Conservation (phyloP, 2,113 vertebrate species). For the Sander lucioperca region DNA sequence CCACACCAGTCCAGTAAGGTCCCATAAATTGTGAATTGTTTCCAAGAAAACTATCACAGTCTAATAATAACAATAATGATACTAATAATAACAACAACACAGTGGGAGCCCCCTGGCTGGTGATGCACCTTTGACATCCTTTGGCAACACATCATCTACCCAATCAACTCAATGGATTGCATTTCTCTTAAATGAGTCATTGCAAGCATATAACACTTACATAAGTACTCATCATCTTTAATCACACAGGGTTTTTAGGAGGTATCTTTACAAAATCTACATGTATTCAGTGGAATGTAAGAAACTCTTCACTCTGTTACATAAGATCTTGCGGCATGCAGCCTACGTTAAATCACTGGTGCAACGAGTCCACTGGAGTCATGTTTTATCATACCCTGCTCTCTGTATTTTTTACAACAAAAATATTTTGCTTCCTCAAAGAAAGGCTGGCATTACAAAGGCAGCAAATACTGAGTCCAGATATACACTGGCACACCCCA, state of each 20-base stretch:
- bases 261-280: conserved; percentile 60
- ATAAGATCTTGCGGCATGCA: conserved; percentile 47
- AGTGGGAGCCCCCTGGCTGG: conserved; percentile 8
- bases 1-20: neutral
- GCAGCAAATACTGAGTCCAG: conserved; percentile 45
- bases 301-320: conserved; percentile 20
- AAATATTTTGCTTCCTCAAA: conserved; percentile 26
- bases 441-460: conserved; percentile 33
- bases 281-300: conserved; percentile 33
- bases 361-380: conserved; percentile 16
- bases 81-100: conserved; percentile 3
- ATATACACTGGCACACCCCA: conserved; percentile 23
- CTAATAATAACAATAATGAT: neutral
- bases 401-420: conserved; percentile 15
- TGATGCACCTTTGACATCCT: conserved; percentile 33
- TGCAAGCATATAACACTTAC: conserved; percentile 20
- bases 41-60: conserved; percentile 16
- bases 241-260: conserved; percentile 19
- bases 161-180: neutral
- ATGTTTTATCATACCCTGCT: conserved; percentile 34
- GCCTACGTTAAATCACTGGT: conserved; percentile 30
- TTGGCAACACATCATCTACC: conserved; percentile 23
- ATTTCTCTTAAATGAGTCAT: conserved; percentile 40
- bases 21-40: neutral
- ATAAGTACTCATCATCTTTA: conserved; percentile 4